These are phyloP conservation scores for Pelagia noctiluca DNA, from an alignment of 30 jellyfish, hydroid and myxozoan species.

Conservation along the genomic window DNA sequence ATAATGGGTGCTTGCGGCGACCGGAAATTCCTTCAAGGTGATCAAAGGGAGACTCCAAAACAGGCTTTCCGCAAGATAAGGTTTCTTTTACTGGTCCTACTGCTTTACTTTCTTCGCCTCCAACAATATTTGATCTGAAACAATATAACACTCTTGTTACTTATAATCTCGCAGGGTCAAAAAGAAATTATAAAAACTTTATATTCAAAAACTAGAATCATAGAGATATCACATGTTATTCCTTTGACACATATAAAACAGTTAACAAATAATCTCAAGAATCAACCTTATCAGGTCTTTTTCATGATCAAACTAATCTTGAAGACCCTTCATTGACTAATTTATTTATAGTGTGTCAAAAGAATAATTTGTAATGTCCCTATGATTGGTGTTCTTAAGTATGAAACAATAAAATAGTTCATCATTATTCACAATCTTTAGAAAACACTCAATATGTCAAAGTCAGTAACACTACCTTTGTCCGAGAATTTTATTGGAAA, in stretches of 20 bases:
- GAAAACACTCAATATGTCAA: too few relatives aligned
- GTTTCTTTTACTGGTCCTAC: conserved; percentile 57
- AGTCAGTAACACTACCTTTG: too few relatives aligned
- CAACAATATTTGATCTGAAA: background rate
- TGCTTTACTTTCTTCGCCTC: conserved; percentile 47
- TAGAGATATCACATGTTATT: background rate
- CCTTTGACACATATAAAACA: background rate
- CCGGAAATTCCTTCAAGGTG: conserved; percentile 87
- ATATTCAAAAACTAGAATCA: background rate
- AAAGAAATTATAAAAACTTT: background rate
- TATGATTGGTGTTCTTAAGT: too few relatives aligned
- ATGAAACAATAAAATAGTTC: too few relatives aligned
- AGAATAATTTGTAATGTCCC: too few relatives aligned
- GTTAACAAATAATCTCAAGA: background rate
- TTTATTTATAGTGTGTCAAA: too few relatives aligned
- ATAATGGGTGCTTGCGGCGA: conserved; percentile 69
- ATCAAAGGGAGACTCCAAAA: conserved; percentile 71
- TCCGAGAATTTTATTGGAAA: too few relatives aligned
- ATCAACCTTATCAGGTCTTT: too few relatives aligned
- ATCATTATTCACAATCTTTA: too few relatives aligned
- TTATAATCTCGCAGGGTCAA: too few relatives aligned
- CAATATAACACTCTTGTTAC: background rate
- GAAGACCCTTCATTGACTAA: too few relatives aligned
- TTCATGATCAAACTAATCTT: too few relatives aligned
- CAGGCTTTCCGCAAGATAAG: conserved; percentile 90